phyloP scores from a whole-genome alignment of 2,113 vertebrate species.

The Oophaga pumilio region DNA sequence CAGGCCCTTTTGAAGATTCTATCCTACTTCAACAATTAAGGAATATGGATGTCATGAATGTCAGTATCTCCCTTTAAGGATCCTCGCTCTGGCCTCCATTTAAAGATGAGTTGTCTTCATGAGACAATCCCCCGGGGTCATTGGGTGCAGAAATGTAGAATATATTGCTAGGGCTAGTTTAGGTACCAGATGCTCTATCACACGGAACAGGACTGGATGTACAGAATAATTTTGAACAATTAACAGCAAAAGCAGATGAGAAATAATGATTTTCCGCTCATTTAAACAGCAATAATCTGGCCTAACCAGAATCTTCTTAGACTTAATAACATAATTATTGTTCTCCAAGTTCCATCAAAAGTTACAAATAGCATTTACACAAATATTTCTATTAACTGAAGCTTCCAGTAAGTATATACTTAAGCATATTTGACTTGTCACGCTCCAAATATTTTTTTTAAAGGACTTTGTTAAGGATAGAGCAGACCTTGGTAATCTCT shows the following conservation, averaged over 20 bases:
- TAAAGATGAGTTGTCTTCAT: too few relatives aligned
- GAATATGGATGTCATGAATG: too few relatives aligned
- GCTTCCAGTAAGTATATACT: conserved; percentile 30
- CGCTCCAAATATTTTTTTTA: conserved; percentile 27
- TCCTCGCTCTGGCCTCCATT: too few relatives aligned
- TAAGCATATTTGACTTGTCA: conserved; percentile 40
- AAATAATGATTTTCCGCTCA: background rate
- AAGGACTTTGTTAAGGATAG: conserved; percentile 36
- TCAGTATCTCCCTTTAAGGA: too few relatives aligned
- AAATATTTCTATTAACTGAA: conserved; percentile 28
- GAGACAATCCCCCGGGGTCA: too few relatives aligned
- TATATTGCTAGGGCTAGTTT: too few relatives aligned
- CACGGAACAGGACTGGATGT: background rate
- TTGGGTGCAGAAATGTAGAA: too few relatives aligned
- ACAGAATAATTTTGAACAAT: background rate
- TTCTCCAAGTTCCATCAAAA: background rate
- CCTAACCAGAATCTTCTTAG: background rate
- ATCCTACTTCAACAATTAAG: too few relatives aligned
- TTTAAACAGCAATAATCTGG: background rate
- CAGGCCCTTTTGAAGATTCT: too few relatives aligned
- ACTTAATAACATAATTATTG: conserved; percentile 2
- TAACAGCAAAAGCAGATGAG: background rate
- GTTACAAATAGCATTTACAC: conserved; percentile 17
- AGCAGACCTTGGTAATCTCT: conserved; percentile 11
- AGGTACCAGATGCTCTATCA: background rate